These are phyloP conservation scores for Cheilosia pagana DNA, from an alignment of 2,888 invertebrate species.

Conservation along the genomic window DNA sequence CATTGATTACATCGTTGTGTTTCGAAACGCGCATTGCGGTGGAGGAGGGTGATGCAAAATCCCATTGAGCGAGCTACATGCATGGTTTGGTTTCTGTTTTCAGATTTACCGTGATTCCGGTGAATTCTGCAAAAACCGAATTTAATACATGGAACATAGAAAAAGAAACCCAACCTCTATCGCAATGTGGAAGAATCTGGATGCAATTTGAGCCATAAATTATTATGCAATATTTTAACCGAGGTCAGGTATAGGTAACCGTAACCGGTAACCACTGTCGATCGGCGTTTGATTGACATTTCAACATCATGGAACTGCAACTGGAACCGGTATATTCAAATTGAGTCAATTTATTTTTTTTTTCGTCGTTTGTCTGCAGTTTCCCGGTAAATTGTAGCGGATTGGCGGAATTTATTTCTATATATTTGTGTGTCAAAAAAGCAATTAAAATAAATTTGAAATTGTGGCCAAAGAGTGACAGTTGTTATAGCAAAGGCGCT, in stretches of 20 bases:
- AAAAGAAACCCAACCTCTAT: neutral
- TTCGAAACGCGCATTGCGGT: slow-evolving; percentile 32
- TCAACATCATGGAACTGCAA: slow-evolving; percentile 12
- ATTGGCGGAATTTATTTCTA: neutral
- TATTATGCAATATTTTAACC: slow-evolving; percentile 44
- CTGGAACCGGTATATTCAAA: slow-evolving; percentile 13
- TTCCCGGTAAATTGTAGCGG: neutral
- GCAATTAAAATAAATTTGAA: slow-evolving; percentile 42
- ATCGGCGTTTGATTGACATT: slow-evolving; percentile 31
- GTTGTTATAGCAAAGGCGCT: neutral
- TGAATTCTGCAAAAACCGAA: neutral
- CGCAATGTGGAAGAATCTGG: slow-evolving; percentile 7
- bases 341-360: slow-evolving; percentile 3
- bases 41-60: neutral
- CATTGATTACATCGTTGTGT: slow-evolving; percentile 51
- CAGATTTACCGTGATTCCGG: slow-evolving; percentile 19
- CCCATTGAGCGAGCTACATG: neutral
- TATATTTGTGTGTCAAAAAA: slow-evolving; percentile 11
- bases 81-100: slow-evolving; percentile 31
- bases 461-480: slow-evolving; percentile 3
- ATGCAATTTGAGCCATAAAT: slow-evolving; percentile 14
- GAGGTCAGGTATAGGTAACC: slow-evolving; percentile 20
- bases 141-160: neutral
- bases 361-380: neutral
- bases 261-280: neutral